Conservation (phyloP, 1,140 invertebrate genomes). For the Brachionus rotundiformis region DNA sequence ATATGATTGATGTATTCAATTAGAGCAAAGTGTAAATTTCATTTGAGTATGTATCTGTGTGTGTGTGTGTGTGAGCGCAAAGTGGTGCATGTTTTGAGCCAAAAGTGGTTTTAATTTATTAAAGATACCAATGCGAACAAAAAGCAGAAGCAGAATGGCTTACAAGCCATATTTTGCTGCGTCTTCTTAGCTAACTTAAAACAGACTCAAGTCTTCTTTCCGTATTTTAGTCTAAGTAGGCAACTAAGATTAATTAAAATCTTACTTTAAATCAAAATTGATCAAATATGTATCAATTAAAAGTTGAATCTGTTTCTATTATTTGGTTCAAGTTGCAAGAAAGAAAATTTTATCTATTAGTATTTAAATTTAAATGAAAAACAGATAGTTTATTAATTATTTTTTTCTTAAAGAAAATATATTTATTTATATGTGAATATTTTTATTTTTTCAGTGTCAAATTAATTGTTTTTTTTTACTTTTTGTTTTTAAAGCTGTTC, state of each 20-base stretch:
- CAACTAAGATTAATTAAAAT: conserved; percentile 19
- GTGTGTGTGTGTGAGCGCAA: background rate
- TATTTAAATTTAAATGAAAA: conserved; percentile 31
- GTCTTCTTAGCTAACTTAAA: conserved; percentile 7
- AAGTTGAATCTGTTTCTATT: conserved; percentile 34
- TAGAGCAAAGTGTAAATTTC: conserved; percentile 37
- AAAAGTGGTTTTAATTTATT: conserved; percentile 11
- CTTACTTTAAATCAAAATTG: conserved; percentile 3
- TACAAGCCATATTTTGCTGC: background rate
- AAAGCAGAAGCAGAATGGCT: background rate
- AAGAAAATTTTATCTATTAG: no score
- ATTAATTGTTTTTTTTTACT: conserved; percentile 26
- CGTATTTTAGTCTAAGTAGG: background rate
- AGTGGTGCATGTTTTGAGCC: background rate
- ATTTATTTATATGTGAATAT: background rate
- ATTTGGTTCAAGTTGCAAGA: conserved; percentile 33
- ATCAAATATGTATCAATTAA: conserved; percentile 35
- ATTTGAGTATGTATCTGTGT: background rate
- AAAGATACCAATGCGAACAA: background rate
- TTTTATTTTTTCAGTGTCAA: conserved; percentile 17
- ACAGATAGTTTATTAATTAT: conserved; percentile 15
- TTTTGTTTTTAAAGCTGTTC: conserved; percentile 34
- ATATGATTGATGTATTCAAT: conserved; percentile 39
- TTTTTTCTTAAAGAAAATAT: background rate
- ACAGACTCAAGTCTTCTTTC: background rate